Percentiles rank a stretch among this genome's conserved stretches.
Evolutionary conservation across 2,113 vertebrate genomes (phyloP).

Genomic region (Megalops atlanticus): DNA sequence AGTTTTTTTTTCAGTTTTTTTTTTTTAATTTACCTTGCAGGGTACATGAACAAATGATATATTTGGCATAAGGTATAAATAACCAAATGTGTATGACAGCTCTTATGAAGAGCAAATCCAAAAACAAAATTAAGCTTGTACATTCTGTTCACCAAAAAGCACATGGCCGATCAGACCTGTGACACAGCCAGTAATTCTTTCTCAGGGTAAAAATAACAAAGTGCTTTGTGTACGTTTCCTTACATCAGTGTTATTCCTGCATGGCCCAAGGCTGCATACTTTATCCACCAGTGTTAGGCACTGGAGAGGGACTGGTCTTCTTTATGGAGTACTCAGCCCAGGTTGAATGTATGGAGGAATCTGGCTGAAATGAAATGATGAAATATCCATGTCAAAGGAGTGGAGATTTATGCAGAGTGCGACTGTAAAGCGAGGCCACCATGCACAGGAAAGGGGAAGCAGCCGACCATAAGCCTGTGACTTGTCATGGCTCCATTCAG

Average conservation of each 20-base stretch:
- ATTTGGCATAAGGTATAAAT: too few relatives aligned
- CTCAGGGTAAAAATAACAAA: too few relatives aligned
- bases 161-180: too few relatives aligned
- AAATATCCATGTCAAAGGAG: slow-evolving; percentile 48
- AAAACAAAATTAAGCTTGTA: too few relatives aligned
- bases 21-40: too few relatives aligned
- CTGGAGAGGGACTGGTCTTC: slow-evolving; percentile 55
- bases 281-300: slow-evolving; percentile 61
- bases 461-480: slow-evolving; percentile 57
- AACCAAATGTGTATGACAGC: too few relatives aligned
- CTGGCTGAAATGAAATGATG: slow-evolving; percentile 61
- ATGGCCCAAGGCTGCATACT: slow-evolving; percentile 75
- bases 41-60: too few relatives aligned
- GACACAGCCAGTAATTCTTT: too few relatives aligned
- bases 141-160: too few relatives aligned
- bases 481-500: slow-evolving; percentile 32
- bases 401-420: slow-evolving; percentile 51
- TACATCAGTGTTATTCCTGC: slow-evolving; percentile 65
- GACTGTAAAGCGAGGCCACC: slow-evolving; percentile 55
- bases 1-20: too few relatives aligned
- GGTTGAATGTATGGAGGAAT: slow-evolving; percentile 63
- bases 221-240: too few relatives aligned
- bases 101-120: too few relatives aligned
- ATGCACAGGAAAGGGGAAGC: slow-evolving; percentile 53
- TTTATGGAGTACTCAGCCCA: slow-evolving; percentile 59